A percentile compares a stretch with the other conserved stretches of the same genome.
Conservation (phyloP, 2,888 invertebrate genomes). For the Dasypogon diadema region DNA sequence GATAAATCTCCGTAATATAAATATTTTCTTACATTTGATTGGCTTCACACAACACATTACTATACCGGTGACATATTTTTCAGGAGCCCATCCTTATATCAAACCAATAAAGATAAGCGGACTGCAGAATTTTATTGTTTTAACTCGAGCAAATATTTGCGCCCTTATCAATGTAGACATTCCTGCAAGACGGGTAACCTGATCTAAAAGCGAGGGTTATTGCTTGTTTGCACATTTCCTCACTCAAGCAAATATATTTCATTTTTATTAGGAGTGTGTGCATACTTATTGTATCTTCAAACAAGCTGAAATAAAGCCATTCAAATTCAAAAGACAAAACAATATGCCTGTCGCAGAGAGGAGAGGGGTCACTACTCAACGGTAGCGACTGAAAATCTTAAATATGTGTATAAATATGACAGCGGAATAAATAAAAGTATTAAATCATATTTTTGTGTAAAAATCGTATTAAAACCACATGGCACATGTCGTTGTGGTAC, state of each 20-base stretch:
- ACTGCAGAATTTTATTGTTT: background rate
- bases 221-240: conserved; percentile 11
- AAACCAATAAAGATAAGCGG: background rate
- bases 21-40: no score
- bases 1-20: no score
- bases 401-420: conserved; percentile 51
- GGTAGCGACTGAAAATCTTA: conserved; percentile 41
- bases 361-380: background rate
- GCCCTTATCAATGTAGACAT: background rate
- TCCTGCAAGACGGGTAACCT: background rate
- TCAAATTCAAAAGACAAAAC: conserved; percentile 54
- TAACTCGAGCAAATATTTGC: background rate
- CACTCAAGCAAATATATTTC: conserved; percentile 6
- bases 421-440: conserved; percentile 57
- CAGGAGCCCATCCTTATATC: background rate
- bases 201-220: conserved; percentile 1
- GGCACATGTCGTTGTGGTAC: conserved; percentile 57
- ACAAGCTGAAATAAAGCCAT: conserved; percentile 49
- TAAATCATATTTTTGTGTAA: conserved; percentile 59
- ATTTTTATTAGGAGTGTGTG: conserved; percentile 24
- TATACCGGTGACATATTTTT: no score
- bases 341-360: conserved; percentile 35
- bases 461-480: conserved; percentile 59
- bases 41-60: no score
- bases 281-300: conserved; percentile 7